A percentile compares a stretch with the other conserved stretches of the same genome.
phyloP scores from a whole-genome alignment of 1,140 invertebrate genomes.

The Lepidotrigona ventralis region DNA sequence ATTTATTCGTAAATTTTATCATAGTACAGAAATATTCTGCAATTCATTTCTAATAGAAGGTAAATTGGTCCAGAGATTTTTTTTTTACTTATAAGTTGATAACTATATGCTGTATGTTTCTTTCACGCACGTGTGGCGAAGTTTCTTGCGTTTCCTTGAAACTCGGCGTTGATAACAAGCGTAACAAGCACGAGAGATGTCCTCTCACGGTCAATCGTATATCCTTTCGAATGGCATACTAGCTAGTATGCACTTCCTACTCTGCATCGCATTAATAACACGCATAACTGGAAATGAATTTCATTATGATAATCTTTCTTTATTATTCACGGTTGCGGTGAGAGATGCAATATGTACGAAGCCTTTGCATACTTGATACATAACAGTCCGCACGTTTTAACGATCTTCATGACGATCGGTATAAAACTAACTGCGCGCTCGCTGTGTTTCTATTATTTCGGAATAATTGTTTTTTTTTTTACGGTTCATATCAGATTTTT shows the following conservation, averaged over 20 bases:
- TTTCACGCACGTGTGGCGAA: neutral
- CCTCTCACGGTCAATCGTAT: constrained; percentile 44
- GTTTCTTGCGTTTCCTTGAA: constrained; percentile 11
- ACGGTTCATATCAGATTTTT: neutral
- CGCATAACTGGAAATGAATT: constrained; percentile 43
- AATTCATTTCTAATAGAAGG: neutral
- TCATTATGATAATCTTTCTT: constrained; percentile 48
- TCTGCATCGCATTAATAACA: neutral
- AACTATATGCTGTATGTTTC: neutral
- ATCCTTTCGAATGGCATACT: constrained; percentile 24
- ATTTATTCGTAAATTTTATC: neutral
- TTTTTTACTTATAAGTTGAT: neutral
- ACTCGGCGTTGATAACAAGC: constrained; percentile 30
- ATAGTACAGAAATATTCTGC: neutral
- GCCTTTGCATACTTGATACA: neutral
- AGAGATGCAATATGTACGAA: constrained; percentile 44
- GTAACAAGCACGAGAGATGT: constrained; percentile 25
- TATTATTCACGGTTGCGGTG: constrained; percentile 26
- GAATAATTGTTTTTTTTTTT: neutral
- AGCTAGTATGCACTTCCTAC: constrained; percentile 23
- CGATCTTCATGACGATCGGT: neutral
- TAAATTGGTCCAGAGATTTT: neutral
- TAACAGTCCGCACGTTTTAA: constrained; percentile 6
- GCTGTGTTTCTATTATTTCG: neutral
- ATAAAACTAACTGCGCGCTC: neutral